These are phyloP conservation scores for Protaetia brevitarsis DNA, from an alignment of 1,140 invertebrate genomes.

Conservation along the genomic window DNA sequence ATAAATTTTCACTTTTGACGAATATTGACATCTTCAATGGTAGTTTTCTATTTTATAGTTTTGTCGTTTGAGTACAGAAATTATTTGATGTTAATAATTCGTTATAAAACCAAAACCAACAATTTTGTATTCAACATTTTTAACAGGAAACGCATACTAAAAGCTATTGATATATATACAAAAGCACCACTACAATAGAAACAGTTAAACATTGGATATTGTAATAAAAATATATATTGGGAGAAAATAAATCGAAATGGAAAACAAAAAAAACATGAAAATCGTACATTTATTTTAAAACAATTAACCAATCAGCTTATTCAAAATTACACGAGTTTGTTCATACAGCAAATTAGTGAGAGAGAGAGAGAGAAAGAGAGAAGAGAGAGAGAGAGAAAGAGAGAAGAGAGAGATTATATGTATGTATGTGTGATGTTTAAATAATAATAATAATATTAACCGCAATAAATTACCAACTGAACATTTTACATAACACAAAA, in stretches of 20 bases:
- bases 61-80: too few species aligned
- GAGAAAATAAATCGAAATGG: neutral
- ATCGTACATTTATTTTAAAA: neutral
- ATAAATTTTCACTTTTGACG: too few species aligned
- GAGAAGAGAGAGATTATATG: neutral
- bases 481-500: neutral
- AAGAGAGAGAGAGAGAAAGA: neutral
- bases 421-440: slow-evolving; percentile 14
- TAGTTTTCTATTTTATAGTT: too few species aligned
- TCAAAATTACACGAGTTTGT: too few species aligned
- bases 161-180: slow-evolving; percentile 7
- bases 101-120: slow-evolving; percentile 9
- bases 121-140: neutral
- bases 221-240: neutral
- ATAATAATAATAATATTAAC: slow-evolving; percentile 7
- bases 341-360: too few species aligned
- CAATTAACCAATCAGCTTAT: neutral
- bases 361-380: too few species aligned
- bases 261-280: neutral
- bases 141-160: neutral
- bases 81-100: too few species aligned
- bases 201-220: neutral
- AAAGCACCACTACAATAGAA: neutral
- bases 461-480: slow-evolving; percentile 7
- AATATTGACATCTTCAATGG: slow-evolving; percentile 13